These are phyloP conservation scores for Prunella fulvescens DNA, from an alignment of 2,113 vertebrate species.

Conservation along the genomic window DNA sequence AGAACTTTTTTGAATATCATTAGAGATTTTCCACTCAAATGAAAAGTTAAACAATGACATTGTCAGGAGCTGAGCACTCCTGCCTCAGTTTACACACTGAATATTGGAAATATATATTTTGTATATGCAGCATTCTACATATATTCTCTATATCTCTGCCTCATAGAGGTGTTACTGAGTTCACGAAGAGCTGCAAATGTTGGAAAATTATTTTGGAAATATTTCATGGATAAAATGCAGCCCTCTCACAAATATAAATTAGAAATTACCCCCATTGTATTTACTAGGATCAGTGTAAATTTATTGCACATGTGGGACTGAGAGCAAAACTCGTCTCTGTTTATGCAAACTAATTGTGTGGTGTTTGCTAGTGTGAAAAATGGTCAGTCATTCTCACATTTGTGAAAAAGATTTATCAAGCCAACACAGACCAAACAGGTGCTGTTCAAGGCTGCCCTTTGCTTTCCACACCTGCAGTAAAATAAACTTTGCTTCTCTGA, in stretches of 20 bases:
- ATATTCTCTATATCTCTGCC: background rate
- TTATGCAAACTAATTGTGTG: background rate
- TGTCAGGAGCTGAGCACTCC: background rate
- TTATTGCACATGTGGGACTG: background rate
- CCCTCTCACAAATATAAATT: background rate
- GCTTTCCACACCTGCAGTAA: slow-evolving; percentile 40
- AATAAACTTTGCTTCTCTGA: slow-evolving; percentile 16
- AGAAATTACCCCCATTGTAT: background rate
- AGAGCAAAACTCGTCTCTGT: background rate
- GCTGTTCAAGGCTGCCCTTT: slow-evolving; percentile 11
- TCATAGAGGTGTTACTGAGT: background rate
- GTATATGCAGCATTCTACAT: background rate
- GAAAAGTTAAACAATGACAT: background rate
- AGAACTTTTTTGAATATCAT: background rate
- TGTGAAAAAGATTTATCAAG: slow-evolving; percentile 36
- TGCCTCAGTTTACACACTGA: background rate
- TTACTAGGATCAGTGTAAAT: background rate
- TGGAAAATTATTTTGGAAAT: background rate
- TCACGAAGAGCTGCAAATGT: background rate
- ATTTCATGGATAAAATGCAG: background rate
- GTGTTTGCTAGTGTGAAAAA: slow-evolving; percentile 1
- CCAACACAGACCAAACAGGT: slow-evolving; percentile 7
- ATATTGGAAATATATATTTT: background rate
- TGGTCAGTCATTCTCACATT: background rate
- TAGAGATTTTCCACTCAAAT: background rate